These are phyloP conservation scores for Allygus modestus DNA, from an alignment of 2,888 invertebrate species.

Conservation along the genomic window DNA sequence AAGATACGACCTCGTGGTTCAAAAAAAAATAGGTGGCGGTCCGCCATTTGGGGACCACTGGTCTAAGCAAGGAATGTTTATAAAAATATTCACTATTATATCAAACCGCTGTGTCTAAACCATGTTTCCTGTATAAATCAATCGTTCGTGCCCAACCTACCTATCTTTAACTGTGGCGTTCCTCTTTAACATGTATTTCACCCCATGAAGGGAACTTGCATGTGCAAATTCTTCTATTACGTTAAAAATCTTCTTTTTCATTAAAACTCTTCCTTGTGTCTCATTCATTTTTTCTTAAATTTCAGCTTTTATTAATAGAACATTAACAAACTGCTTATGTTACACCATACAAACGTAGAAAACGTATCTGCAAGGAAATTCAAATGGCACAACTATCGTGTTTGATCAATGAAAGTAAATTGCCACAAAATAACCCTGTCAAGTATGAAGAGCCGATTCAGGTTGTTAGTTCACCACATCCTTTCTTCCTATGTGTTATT, in stretches of 20 bases:
- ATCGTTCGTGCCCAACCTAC: too few relatives aligned
- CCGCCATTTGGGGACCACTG: too few relatives aligned
- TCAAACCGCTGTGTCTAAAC: too few relatives aligned
- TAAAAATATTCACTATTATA: too few relatives aligned
- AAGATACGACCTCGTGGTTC: too few relatives aligned
- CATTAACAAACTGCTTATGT: background rate
- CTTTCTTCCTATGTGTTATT: too few relatives aligned
- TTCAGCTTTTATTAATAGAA: background rate
- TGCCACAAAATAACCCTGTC: background rate
- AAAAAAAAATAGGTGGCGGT: too few relatives aligned
- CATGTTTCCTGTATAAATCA: too few relatives aligned
- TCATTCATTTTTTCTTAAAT: background rate
- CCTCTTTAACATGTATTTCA: constrained; percentile 67
- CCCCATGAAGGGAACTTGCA: constrained; percentile 70
- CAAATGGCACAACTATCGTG: background rate
- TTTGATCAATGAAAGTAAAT: background rate
- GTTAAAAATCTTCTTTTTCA: constrained; percentile 16
- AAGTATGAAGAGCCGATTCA: background rate
- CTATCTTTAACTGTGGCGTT: constrained; percentile 65
- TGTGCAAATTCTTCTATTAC: constrained; percentile 53
- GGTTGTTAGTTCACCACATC: background rate
- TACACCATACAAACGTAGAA: background rate
- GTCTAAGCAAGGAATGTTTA: too few relatives aligned
- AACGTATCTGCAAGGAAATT: background rate
- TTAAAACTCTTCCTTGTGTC: background rate